Base-by-base conservation (phyloP, 2,888 invertebrate genomes). In the Girardia tigrina region DNA sequence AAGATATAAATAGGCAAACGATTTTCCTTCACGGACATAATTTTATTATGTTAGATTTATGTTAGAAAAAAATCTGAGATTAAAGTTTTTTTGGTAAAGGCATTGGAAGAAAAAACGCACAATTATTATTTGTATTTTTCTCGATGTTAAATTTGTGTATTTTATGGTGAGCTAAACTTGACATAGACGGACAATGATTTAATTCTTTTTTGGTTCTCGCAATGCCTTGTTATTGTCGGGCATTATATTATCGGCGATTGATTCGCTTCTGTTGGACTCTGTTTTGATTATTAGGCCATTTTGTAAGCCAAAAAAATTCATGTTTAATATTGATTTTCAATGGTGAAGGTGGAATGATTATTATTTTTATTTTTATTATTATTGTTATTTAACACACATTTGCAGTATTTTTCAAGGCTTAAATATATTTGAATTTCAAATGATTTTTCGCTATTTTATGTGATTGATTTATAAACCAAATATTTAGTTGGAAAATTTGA, bases 391-490 rank as follows among this genome's bases (percentile, higher is more conserved):
- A 36, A 36, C 36, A 36, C 36, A 36, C 8, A 36, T 56, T 56
- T 56, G 56, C 56, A 56, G 56, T 56, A 56, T 56, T 56, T 56
- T 56, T 56, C 36, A 36, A 56, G 4, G 56, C 56, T 56, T 56
- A 56, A 56, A 12, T 56, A 56, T 20, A 56, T 4, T 56, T 56
- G 56, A 56, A n/a, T 23, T 56, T 56, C n/a, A 56, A 4, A 23
- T 56, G n/a, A n/a, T n/a, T n/a, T n/a, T n/a, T n/a, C n/a, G n/a
- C n/a, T n/a, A n/a, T n/a, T n/a, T n/a, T n/a, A n/a, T n/a, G n/a
- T n/a, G n/a, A n/a, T n/a, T n/a, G n/a, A n/a, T n/a, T n/a, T n/a
- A n/a, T n/a, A n/a, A n/a, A n/a, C n/a, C n/a, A n/a, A n/a, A n/a
- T n/a, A n/a, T n/a, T n/a, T n/a, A n/a, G n/a, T n/a, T n/a, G n/a